Evolutionary conservation across 1,140 invertebrate species (phyloP), one percentile per base, ranked within the genome.

Genomic region (Penaeus vannamei): DNA sequence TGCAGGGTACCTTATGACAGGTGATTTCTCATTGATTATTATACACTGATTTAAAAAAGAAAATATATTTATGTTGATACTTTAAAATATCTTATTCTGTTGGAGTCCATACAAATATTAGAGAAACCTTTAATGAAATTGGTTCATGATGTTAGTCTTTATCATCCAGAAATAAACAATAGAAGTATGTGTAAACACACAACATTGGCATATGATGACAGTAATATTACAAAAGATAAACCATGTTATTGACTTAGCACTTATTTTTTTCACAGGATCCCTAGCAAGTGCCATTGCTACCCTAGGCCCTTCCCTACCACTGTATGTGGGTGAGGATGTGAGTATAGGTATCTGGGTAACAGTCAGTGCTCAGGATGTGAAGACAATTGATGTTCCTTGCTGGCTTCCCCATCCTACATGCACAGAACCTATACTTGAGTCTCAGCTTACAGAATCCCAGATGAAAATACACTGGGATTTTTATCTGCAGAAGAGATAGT

Each of bases 1-100:
- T 29, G 69, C 87, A 80, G 87, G 87, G 12, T 89, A 89, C 29
- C 60, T 89, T 23, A 89, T 89, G 87, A 89, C 87, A 89, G 83
- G 87, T 89, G 29, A 79, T 66, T 32, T 80, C 42, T 32, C 8
- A 23, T 80, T 80, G 10, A 80, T 32, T n/a, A 80, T 23, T 46
- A 23, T 80, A 19, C 1, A 7, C 42, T 32, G 23, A 23, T n/a
- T 23, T 80, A 17, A n/a, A 12, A 23, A 46, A n/a, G 7, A 23
- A 46, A 46, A 23, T 17, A 46, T 46, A 42, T 22, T n/a, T 42
- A 42, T 0, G 8, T 36, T 7, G 8, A 42, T 42, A 42, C 36
- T 42, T 42, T 2, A 83, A 83, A 29, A 60, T 23, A 83, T 61
- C 12, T 83, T 3, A 26, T 12, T 10, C 14, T 83, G 46, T 62